Conservation (phyloP, 2,797 vertebrate species). For the Triplophysa yarkandensis region DNA sequence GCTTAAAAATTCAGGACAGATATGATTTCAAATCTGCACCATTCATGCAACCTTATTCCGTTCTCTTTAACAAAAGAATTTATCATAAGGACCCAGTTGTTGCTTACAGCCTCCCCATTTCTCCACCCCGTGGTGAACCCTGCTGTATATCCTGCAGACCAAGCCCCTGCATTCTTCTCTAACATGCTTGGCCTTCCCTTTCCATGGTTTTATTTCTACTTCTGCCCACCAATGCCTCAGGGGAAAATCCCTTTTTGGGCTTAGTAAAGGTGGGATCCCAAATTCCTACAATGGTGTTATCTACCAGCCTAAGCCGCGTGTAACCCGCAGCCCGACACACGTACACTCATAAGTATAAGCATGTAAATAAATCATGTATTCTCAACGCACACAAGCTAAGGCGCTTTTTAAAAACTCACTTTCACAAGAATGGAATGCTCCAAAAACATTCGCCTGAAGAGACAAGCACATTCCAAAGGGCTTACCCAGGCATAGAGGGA, state of each 20-base stretch:
- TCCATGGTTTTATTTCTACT: constrained; percentile 29
- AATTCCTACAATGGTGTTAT: constrained; percentile 47
- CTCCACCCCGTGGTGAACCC: constrained; percentile 7
- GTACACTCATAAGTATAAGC: constrained; percentile 20
- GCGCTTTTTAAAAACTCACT: constrained; percentile 39
- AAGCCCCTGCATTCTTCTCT: constrained; percentile 11
- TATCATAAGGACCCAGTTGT: background rate
- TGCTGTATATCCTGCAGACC: background rate
- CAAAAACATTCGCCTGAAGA: constrained; percentile 9
- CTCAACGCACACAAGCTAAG: constrained; percentile 33
- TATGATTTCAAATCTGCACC: background rate
- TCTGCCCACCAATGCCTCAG: constrained; percentile 35
- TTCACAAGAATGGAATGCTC: background rate
- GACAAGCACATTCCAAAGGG: too few relatives aligned
- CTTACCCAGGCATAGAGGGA: background rate
- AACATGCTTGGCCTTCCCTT: background rate
- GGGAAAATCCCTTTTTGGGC: constrained; percentile 56
- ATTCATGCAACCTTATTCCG: constrained; percentile 1
- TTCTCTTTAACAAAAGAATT: constrained; percentile 8
- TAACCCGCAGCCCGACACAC: constrained; percentile 24
- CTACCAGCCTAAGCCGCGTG: constrained; percentile 22
- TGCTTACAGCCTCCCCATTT: background rate
- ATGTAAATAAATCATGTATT: constrained; percentile 46
- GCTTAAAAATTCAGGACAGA: constrained; percentile 3
- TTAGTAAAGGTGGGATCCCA: constrained; percentile 45